phyloP scores from a whole-genome alignment of 2,113 vertebrate species.

The Anoplopoma fimbria region DNA sequence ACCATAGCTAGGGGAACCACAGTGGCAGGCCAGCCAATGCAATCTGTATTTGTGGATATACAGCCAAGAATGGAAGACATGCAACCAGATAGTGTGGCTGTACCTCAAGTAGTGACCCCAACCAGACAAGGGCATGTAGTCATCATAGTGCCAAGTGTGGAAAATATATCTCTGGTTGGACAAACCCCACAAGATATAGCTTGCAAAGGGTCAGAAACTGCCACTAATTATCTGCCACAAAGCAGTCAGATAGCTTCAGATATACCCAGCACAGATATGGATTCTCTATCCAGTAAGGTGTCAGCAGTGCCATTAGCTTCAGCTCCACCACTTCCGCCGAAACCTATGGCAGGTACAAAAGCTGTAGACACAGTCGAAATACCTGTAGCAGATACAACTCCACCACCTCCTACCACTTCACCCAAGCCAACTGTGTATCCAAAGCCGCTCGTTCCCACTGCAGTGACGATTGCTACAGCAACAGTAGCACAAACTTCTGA shows the following conservation, averaged over 20 bases:
- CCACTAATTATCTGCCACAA: slow-evolving; percentile 73
- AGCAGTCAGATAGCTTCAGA: slow-evolving; percentile 67
- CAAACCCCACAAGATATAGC: slow-evolving; percentile 52
- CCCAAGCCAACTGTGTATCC: slow-evolving; percentile 84
- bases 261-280: slow-evolving; percentile 55
- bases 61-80: slow-evolving; percentile 75
- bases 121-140: slow-evolving; percentile 78
- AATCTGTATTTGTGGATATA: slow-evolving; percentile 79
- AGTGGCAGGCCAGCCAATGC: slow-evolving; percentile 63
- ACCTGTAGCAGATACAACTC: slow-evolving; percentile 77
- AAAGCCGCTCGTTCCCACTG: slow-evolving; percentile 70
- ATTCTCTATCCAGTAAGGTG: slow-evolving; percentile 63
- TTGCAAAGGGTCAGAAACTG: slow-evolving; percentile 51
- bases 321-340: slow-evolving; percentile 75
- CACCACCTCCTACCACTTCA: slow-evolving; percentile 79
- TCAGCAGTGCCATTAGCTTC: slow-evolving; percentile 48
- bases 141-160: slow-evolving; percentile 83
- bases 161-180: slow-evolving; percentile 63
- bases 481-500: slow-evolving; percentile 62
- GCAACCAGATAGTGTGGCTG: slow-evolving; percentile 47
- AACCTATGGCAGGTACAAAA: slow-evolving; percentile 80
- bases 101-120: slow-evolving; percentile 69
- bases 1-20: slow-evolving; percentile 35
- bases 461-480: slow-evolving; percentile 40
- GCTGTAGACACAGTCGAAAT: slow-evolving; percentile 79